These are phyloP conservation scores for Cremastinae sp. DNA, from an alignment of 2,888 invertebrate species.

Conservation along the genomic window DNA sequence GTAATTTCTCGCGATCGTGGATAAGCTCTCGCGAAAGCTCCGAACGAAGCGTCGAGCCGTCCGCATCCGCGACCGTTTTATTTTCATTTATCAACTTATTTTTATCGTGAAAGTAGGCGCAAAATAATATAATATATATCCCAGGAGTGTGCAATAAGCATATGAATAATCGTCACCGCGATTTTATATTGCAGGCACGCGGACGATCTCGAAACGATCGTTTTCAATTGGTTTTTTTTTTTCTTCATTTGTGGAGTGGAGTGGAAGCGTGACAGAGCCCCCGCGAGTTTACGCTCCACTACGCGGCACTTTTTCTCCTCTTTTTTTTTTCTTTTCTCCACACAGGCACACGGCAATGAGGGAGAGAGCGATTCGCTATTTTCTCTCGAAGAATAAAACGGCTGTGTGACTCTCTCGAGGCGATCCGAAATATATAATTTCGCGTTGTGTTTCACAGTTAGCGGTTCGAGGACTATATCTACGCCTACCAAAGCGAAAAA, in stretches of 20 bases:
- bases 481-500: conserved; percentile 60
- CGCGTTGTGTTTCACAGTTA: conserved; percentile 56
- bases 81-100: too few species aligned
- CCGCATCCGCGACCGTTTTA: too few species aligned
- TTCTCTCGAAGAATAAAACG: conserved; percentile 65
- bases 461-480: conserved; percentile 50
- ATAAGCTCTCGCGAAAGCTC: conserved; percentile 50
- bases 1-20: conserved; percentile 37
- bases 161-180: background rate
- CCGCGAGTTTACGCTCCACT: conserved; percentile 69
- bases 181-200: too few species aligned
- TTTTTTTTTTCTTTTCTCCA: conserved; percentile 23
- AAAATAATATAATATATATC: too few species aligned
- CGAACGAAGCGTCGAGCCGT: background rate
- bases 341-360: conserved; percentile 19
- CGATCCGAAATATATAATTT: conserved; percentile 71
- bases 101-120: too few species aligned
- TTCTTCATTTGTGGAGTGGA: background rate
- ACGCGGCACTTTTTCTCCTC: conserved; percentile 53
- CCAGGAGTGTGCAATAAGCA: too few species aligned
- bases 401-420: conserved; percentile 54
- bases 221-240: background rate
- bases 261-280: conserved; percentile 21
- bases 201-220: background rate
- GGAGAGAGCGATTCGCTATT: conserved; percentile 69